phyloP scores from a whole-genome alignment of 2,113 vertebrate species.

The Colistium nudipinnis region DNA sequence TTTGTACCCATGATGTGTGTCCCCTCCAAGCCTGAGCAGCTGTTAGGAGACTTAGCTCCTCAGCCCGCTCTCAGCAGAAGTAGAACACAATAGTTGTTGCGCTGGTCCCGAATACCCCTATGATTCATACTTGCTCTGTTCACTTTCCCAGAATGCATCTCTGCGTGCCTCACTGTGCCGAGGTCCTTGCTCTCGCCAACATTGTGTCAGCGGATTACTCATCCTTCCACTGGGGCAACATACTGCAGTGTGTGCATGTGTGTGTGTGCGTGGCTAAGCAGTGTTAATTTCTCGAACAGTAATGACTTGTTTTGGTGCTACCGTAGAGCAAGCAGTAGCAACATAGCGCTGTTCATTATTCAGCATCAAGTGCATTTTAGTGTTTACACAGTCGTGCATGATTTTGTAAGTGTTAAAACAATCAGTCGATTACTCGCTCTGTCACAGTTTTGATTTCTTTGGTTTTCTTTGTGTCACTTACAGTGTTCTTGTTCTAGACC shows the following conservation, averaged over 20 bases:
- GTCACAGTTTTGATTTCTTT: background rate
- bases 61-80: conserved; percentile 59
- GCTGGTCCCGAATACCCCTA: conserved; percentile 66
- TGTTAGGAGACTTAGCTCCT: conserved; percentile 68
- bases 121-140: conserved; percentile 73
- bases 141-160: conserved; percentile 73
- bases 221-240: conserved; percentile 58
- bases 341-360: conserved; percentile 15
- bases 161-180: conserved; percentile 57
- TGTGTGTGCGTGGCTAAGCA: background rate
- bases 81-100: conserved; percentile 63
- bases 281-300: conserved; percentile 45
- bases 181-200: conserved; percentile 60
- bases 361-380: background rate
- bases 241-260: conserved; percentile 31
- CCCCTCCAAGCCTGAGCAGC: conserved; percentile 71
- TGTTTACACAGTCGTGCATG: background rate
- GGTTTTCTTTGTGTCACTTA: background rate
- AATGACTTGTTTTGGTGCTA: conserved; percentile 54
- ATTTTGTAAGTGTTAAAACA: conserved; percentile 7
- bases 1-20: conserved; percentile 56
- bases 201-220: conserved; percentile 71
- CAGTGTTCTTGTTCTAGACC: background rate
- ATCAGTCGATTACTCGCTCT: background rate
- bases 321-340: conserved; percentile 21